phyloP scores from a whole-genome alignment of 2,797 vertebrate genomes.

The Helicolenus hilgendorfi region DNA sequence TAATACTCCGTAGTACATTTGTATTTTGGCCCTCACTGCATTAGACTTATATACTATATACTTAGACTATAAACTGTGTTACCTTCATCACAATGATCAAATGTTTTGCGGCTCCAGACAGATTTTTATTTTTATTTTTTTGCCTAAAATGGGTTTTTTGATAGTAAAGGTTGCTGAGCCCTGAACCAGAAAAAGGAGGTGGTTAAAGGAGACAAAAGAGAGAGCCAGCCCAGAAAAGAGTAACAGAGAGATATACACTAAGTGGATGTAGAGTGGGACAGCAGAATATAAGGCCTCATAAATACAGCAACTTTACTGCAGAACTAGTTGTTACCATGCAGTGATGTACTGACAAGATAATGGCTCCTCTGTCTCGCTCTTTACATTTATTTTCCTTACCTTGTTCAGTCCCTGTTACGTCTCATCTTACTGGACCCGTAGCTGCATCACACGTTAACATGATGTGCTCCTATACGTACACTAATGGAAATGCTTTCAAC shows the following conservation, averaged over 20 bases:
- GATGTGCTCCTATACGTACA: neutral
- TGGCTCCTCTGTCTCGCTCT: neutral
- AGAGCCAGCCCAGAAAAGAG: neutral
- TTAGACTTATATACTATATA: no score
- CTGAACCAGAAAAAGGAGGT: neutral
- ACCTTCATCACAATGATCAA: no score
- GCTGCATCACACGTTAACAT: neutral
- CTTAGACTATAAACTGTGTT: no score
- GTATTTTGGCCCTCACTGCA: no score
- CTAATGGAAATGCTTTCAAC: conserved; percentile 42
- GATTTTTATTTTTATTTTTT: no score
- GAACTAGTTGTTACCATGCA: neutral
- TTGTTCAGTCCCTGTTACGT: neutral
- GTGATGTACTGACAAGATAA: conserved; percentile 3
- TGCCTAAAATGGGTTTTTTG: no score
- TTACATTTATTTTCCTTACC: neutral
- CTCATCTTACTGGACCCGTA: neutral
- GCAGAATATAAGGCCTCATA: neutral
- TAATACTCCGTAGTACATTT: no score
- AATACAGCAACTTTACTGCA: neutral
- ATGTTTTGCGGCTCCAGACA: no score
- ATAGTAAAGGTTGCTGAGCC: no score
- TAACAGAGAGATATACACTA: neutral
- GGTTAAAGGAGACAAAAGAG: neutral
- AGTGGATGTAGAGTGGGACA: neutral